Base-by-base conservation (phyloP, 2,113 vertebrate species). In the Phasianus colchicus region DNA sequence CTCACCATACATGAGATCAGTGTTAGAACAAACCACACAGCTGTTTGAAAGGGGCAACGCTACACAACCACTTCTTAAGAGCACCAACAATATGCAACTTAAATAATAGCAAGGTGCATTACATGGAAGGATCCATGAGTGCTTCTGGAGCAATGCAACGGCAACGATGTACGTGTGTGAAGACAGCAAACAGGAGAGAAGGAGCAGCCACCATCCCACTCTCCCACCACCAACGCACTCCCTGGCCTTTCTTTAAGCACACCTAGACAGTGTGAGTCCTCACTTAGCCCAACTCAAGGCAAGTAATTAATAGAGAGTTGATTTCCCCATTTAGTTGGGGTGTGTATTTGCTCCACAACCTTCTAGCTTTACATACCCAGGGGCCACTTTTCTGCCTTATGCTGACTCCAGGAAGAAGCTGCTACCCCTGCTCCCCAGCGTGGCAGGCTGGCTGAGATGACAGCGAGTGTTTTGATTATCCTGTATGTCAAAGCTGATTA, bases 401-500 rank as follows among this genome's bases (percentile, higher is more conserved):
- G 79, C 0, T 83, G 67, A 83, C 73, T 91, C 30, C 75, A 66
- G 72, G 64, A 89, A 87, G 58, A 93, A 85, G 65, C 24, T 3
- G 18, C 88, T 84, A 65, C n/a, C 52, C 19, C 72, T 43, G 55
- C 27, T 92, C 91, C 75, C 87, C 70, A 58, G 32, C 32, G 78
- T 4, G 67, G 30, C 78, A 70, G 77, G 43, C 74, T 92, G 67
- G 89, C 72, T 45, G 63, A 66, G 90, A 89, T 0, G 0, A 58
- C 52, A 79, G 58, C 58, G 32, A 6, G 2, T 74, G 81, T 55
- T 79, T 79, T 92, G 84, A 91, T 94, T 92, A 95, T 50, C n/a
- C 34, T 54, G 47, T 79, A 77, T 80, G 75, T 66, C 75, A 91
- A 89, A 85, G 66, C 87, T 94, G 92, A 96, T 94, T 88, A 75